Conservation (phyloP, 2,888 invertebrate genomes). For the Drosophila picticornis region DNA sequence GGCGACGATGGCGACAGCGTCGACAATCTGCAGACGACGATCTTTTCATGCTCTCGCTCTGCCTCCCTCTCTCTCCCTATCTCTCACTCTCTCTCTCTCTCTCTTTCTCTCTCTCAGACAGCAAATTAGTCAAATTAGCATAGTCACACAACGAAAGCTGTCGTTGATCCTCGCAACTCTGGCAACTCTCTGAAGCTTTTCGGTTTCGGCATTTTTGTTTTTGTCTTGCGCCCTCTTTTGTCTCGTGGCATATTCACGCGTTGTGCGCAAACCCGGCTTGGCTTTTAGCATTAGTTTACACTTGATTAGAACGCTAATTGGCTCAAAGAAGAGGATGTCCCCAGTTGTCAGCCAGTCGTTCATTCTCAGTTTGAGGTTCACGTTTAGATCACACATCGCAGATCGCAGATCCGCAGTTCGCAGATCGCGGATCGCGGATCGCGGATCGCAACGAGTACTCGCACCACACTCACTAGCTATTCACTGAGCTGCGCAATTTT, state of each 20-base stretch:
- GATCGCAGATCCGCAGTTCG: no score
- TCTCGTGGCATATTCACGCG: slow-evolving; percentile 84
- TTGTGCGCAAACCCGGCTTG: slow-evolving; percentile 72
- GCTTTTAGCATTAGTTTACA: slow-evolving; percentile 81
- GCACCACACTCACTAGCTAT: slow-evolving; percentile 33
- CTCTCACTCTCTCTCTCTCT: neutral
- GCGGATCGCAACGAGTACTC: slow-evolving; percentile 12
- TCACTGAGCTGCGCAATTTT: slow-evolving; percentile 73
- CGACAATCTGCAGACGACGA: slow-evolving; percentile 53
- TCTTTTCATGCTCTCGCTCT: slow-evolving; percentile 16
- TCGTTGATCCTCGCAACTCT: slow-evolving; percentile 44
- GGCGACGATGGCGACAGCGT: slow-evolving; percentile 64
- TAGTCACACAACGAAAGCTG: slow-evolving; percentile 53
- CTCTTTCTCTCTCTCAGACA: slow-evolving; percentile 8
- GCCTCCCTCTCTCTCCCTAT: slow-evolving; percentile 2
- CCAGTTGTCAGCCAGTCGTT: slow-evolving; percentile 10
- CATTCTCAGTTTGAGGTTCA: neutral
- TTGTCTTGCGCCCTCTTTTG: slow-evolving; percentile 49
- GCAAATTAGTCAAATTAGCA: slow-evolving; percentile 76
- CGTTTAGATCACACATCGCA: neutral
- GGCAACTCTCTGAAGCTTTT: slow-evolving; percentile 7
- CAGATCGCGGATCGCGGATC: neutral
- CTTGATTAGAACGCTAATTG: slow-evolving; percentile 81
- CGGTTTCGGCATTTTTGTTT: slow-evolving; percentile 6
- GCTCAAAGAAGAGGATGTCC: slow-evolving; percentile 41